Base-by-base conservation (phyloP, 2,888 invertebrate species). In the Acrobasis repandana region DNA sequence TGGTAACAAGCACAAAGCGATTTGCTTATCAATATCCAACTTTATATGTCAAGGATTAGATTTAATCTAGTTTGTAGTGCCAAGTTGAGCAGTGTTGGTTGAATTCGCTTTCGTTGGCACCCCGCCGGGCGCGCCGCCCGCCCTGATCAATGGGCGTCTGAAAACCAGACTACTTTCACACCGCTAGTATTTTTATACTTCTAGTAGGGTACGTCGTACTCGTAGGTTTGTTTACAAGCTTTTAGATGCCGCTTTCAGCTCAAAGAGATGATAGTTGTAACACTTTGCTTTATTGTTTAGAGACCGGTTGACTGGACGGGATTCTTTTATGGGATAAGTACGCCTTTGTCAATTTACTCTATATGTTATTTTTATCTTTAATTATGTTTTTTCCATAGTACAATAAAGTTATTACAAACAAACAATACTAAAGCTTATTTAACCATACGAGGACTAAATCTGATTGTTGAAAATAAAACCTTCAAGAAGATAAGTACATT, bases 51-150 rank as follows among this genome's bases (percentile, higher is more conserved):
- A 34, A 14, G 2, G 0, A 0, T 34, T 63, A 64, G 64, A 50
- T 61, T 56, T 59, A 50, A 51, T 63, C 67, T 69, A 46, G 62
- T 65, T 61, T 68, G 61, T 63, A 54, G 61, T 61, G 56, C 46
- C 60, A 36, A 36, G 62, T 65, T 48, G 61, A 58, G 67, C 69
- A 67, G 71, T 75, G 79, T 75, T 83, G 79, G 79, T 75, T 83
- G 79, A 82, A 76, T 83, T 90, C 90, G 76, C 90, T 90, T 90
- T 90, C 90, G 86, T 85, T 88, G 82, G 86, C 82, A 74, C 73
- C 74, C 68, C 70, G 76, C 76, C 77, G 77, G 71, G 71, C 72
- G 71, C 73, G 71, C 69, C 76, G 74, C 76, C 73, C 72, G 71
- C 72, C 72, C 70, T 86, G 88, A 89, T 90, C 90, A 90, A 90